Evolutionary conservation across 2,113 vertebrate species (phyloP), one percentile per base, ranked within the genome.

Genomic region (Anseranas semipalmata): DNA sequence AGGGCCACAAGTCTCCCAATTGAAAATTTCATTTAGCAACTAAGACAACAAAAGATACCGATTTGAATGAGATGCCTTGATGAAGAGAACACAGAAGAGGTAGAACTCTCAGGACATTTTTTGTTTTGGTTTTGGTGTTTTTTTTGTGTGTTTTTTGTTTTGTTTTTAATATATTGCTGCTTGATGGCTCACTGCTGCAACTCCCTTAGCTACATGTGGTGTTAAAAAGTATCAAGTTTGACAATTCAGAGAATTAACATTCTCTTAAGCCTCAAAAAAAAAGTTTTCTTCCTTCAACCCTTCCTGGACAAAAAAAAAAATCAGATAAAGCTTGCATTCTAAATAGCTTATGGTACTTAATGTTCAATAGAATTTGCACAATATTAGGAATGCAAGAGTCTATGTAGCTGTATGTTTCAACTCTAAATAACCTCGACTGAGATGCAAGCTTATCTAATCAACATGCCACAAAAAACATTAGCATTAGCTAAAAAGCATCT

Each of bases 71-170:
- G 74, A 94, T 92, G 95, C 81, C 55, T 95, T 71, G 53, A 94
- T 91, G 81, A 92, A 32, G 37, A 89, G 87, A 96, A 93, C 85
- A 95, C 0, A 94, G 89, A 96, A 93, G 95, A 96, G 86, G 93
- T 93, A 96, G 95, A 96, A 94, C 77, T 96, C 73, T 85, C 85
- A 76, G 74, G 89, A 92, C 63, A 80, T 89, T 67, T 91, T 95
- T 93, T 43, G 58, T 59, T n/a, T n/a, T 35, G n/a, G 12, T 60
- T 41, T 59, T 59, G n/a, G n/a, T n/a, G n/a, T 59, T 33, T 33
- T 59, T 20, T n/a, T 59, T 28, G 25, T 41, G 37, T 37, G 52
- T 28, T 63, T 27, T 41, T 41, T 27, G 50, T 52, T 65, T 63
- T 65, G 62, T 65, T 65, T 41, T 41, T 65, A 65, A 65, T 41